Evolutionary conservation across 2,113 vertebrate genomes (phyloP).

Genomic region (Datnioides undecimradiatus): DNA sequence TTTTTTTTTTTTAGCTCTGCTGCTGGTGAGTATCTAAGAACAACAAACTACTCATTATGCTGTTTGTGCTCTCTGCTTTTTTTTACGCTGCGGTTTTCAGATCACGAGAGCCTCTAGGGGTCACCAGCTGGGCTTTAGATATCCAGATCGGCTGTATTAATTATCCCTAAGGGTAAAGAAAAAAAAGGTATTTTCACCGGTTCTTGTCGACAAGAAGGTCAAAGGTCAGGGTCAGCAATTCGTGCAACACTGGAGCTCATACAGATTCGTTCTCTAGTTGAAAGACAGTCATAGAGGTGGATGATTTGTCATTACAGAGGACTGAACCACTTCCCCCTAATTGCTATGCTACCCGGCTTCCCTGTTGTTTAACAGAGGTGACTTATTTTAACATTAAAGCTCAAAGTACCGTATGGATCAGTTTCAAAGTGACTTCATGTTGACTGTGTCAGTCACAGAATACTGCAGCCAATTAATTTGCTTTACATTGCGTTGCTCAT

Average conservation of each 20-base stretch:
- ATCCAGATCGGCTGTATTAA: not conserved
- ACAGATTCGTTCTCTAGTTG: not conserved
- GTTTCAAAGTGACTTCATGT: slow-evolving; percentile 19
- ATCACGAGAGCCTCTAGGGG: not conserved
- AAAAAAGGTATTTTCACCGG: not conserved
- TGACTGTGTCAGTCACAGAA: slow-evolving; percentile 41
- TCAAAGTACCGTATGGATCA: slow-evolving; percentile 12
- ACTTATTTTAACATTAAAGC: slow-evolving; percentile 36
- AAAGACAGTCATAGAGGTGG: not conserved
- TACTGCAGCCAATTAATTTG: slow-evolving; percentile 35
- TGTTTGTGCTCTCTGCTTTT: not conserved
- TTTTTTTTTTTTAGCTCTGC: not conserved
- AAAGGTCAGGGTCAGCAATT: slow-evolving; percentile 4
- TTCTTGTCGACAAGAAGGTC: not conserved
- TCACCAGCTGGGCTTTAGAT: not conserved
- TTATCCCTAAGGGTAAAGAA: not conserved
- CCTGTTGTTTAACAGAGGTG: not conserved
- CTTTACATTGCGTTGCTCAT: not conserved
- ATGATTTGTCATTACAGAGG: slow-evolving; percentile 5
- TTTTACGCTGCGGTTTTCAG: not conserved
- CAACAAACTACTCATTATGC: not conserved
- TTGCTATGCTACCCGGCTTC: slow-evolving; percentile 13
- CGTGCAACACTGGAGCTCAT: not conserved
- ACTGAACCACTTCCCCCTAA: slow-evolving; percentile 9
- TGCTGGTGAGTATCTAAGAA: not conserved